Conservation (phyloP, 2,113 vertebrate genomes). For the Pituophis catenifer region DNA sequence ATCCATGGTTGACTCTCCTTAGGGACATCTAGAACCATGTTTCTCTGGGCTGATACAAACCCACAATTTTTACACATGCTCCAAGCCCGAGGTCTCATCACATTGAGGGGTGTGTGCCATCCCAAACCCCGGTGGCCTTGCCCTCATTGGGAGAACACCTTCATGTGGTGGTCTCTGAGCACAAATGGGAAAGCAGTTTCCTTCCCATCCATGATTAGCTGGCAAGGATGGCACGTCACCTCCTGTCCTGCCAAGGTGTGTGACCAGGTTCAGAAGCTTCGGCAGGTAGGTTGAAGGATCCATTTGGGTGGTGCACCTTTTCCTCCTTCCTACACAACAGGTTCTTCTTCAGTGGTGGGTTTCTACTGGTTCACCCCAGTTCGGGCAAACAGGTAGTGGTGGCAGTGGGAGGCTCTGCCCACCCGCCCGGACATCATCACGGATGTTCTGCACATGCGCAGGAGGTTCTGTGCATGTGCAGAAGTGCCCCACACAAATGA, state of each 20-base stretch:
- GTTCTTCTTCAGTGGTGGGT: too few species aligned
- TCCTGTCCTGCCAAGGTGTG: not conserved
- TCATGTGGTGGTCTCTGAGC: too few species aligned
- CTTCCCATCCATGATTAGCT: not conserved
- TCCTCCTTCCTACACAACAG: too few species aligned
- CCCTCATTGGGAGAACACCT: not conserved
- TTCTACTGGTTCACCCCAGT: too few species aligned
- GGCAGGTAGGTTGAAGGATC: not conserved
- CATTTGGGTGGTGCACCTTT: too few species aligned
- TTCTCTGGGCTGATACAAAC: not conserved
- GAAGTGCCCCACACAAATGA: too few species aligned
- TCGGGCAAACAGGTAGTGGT: too few species aligned
- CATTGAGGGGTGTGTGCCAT: not conserved
- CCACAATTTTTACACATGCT: not conserved
- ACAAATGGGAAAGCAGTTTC: too few species aligned
- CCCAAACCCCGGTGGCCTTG: too few species aligned
- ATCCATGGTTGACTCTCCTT: not conserved
- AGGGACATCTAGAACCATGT: not conserved
- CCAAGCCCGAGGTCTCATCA: not conserved
- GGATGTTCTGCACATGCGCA: too few species aligned
- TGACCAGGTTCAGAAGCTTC: not conserved
- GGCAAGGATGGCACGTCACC: not conserved
- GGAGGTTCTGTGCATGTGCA: too few species aligned
- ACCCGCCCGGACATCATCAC: too few species aligned
- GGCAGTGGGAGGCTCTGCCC: rapidly evolving